Evolutionary conservation across 2,113 vertebrate species (phyloP).

Genomic region (Stigmatopora nigra): DNA sequence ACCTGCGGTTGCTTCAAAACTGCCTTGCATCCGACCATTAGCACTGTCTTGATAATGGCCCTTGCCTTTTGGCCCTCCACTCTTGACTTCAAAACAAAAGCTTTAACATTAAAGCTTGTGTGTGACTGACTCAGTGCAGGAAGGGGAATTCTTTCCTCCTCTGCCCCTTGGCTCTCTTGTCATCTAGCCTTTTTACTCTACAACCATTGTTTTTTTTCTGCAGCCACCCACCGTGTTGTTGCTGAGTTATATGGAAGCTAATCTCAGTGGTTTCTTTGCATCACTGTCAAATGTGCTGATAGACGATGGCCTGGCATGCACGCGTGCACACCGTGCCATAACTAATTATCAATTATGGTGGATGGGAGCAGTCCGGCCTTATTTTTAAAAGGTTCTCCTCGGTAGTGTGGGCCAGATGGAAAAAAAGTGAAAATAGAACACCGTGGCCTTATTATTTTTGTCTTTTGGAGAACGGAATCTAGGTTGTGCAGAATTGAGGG

Average conservation of each 20-base stretch:
- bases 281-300: slow-evolving; percentile 51
- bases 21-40: slow-evolving; percentile 30
- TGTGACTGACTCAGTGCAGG: slow-evolving; percentile 10
- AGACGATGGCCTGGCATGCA: slow-evolving; percentile 40
- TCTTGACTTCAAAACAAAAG: slow-evolving; percentile 37
- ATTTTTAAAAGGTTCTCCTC: slow-evolving; percentile 28
- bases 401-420: slow-evolving; percentile 24
- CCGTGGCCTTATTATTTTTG: slow-evolving; percentile 30
- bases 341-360: slow-evolving; percentile 50
- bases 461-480: slow-evolving; percentile 15
- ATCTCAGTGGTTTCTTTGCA: slow-evolving; percentile 39
- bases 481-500: slow-evolving; percentile 23
- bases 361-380: slow-evolving; percentile 19
- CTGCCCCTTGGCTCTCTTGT: slow-evolving; percentile 2
- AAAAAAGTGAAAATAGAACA: slow-evolving; percentile 28
- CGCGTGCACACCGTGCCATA: slow-evolving; percentile 39
- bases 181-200: slow-evolving; percentile 18
- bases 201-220: slow-evolving; percentile 36
- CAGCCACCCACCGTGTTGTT: slow-evolving; percentile 32
- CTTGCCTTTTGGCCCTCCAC: slow-evolving; percentile 19
- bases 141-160: slow-evolving; percentile 34
- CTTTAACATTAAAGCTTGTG: slow-evolving; percentile 18
- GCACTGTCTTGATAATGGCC: slow-evolving; percentile 24
- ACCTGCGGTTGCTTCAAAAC: slow-evolving; percentile 36
- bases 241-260: slow-evolving; percentile 30